Percentiles rank a stretch among this genome's conserved stretches.
Conservation (phyloP, 2,888 invertebrate species). For the Limnephilus marmoratus region DNA sequence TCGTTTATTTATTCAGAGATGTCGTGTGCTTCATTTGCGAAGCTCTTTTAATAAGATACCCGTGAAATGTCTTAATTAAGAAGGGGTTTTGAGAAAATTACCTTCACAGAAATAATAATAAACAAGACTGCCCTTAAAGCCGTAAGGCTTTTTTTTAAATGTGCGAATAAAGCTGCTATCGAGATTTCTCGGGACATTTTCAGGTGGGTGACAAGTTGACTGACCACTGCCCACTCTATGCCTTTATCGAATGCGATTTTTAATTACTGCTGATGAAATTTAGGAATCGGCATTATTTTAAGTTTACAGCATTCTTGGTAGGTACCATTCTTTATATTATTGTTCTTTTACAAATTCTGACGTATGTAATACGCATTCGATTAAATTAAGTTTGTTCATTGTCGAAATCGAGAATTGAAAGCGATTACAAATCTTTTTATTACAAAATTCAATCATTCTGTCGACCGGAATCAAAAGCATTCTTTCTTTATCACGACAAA, state of each 20-base stretch:
- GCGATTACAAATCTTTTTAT: background rate
- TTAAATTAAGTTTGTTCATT: no score
- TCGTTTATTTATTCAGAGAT: conserved; percentile 15
- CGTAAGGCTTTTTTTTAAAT: background rate
- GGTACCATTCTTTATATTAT: background rate
- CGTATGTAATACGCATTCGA: no score
- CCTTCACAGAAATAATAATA: background rate
- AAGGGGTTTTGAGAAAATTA: conserved; percentile 23
- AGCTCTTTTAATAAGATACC: conserved; percentile 42
- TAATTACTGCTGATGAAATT: background rate
- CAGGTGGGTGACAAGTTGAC: background rate
- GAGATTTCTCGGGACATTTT: background rate
- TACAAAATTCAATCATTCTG: background rate
- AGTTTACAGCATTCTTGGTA: background rate
- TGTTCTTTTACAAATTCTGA: no score
- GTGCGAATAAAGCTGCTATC: background rate
- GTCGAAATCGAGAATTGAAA: no score
- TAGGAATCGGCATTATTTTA: background rate
- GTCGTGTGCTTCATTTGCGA: conserved; percentile 31
- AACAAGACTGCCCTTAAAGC: background rate
- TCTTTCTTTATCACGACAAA: background rate
- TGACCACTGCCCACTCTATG: background rate
- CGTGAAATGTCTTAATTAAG: conserved; percentile 32
- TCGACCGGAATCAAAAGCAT: background rate
- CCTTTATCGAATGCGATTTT: background rate